Percentiles rank a stretch among this genome's conserved stretches.
Evolutionary conservation across 2,888 invertebrate genomes (phyloP).

Genomic region (Trachelus troglodyta): DNA sequence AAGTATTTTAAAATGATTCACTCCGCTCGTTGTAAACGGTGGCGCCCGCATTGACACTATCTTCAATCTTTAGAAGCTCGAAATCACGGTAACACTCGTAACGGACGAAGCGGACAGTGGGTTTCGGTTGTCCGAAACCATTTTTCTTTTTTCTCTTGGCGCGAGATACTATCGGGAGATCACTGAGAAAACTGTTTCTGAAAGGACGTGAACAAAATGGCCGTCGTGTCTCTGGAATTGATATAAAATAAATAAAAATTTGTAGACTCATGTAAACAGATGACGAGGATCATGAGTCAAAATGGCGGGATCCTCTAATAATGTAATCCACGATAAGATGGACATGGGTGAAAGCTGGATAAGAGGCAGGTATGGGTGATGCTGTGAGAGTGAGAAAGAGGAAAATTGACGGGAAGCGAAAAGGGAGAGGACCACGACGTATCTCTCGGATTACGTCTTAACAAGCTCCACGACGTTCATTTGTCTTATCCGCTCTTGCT

Average conservation of each 20-base stretch:
- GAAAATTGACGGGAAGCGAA: slow-evolving; percentile 24
- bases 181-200: slow-evolving; percentile 17
- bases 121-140: slow-evolving; percentile 1
- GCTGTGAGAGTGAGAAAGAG: slow-evolving; percentile 4
- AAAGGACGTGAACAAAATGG: not conserved
- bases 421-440: slow-evolving; percentile 51
- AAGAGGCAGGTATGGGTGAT: slow-evolving; percentile 11
- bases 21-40: slow-evolving; percentile 28
- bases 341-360: slow-evolving; percentile 29
- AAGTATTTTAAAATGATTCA: slow-evolving; percentile 31
- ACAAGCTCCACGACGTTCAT: slow-evolving; percentile 66
- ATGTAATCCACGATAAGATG: slow-evolving; percentile 59
- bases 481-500: slow-evolving; percentile 65
- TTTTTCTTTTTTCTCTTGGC: not conserved
- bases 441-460: slow-evolving; percentile 64
- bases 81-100: slow-evolving; percentile 10
- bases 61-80: slow-evolving; percentile 26
- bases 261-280: slow-evolving; percentile 28
- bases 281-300: slow-evolving; percentile 39
- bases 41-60: slow-evolving; percentile 49
- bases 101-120: not conserved
- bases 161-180: slow-evolving; percentile 14
- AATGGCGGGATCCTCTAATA: slow-evolving; percentile 49
- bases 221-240: not conserved
- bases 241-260: not conserved